phyloP scores from a whole-genome alignment of 2,113 vertebrate species.

The Prionailurus bengalensis region DNA sequence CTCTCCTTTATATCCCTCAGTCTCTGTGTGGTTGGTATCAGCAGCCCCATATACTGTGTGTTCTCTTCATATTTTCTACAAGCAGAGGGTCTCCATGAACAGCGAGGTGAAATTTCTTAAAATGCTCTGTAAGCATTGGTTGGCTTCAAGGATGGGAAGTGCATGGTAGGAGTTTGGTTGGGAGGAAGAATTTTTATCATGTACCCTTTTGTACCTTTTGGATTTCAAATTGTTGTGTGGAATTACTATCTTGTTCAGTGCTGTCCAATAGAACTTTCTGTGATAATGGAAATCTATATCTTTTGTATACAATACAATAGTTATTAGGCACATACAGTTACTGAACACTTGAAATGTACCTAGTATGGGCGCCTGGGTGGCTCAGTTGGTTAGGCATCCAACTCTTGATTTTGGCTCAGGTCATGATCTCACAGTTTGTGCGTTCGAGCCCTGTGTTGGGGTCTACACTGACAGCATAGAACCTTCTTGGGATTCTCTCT shows the following conservation, averaged over 20 bases:
- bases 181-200: not conserved
- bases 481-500: too few species aligned
- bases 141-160: not conserved
- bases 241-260: not conserved
- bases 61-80: not conserved
- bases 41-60: not conserved
- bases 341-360: not conserved
- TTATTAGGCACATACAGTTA: not conserved
- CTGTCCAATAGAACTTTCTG: not conserved
- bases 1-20: not conserved
- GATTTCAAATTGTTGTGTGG: constrained; percentile 18
- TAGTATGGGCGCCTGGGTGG: not conserved
- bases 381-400: too few species aligned
- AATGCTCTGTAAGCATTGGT: not conserved
- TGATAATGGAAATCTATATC: not conserved
- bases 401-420: too few species aligned
- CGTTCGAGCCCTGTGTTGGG: too few species aligned
- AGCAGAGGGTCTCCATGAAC: not conserved
- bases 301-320: not conserved
- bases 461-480: too few species aligned
- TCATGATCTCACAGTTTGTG: too few species aligned
- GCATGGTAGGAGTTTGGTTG: not conserved
- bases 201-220: not conserved
- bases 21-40: not conserved
- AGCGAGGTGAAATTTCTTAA: not conserved